These are phyloP conservation scores for Gorsachius goisagi DNA, from an alignment of 2,113 vertebrate genomes.

Conservation along the genomic window DNA sequence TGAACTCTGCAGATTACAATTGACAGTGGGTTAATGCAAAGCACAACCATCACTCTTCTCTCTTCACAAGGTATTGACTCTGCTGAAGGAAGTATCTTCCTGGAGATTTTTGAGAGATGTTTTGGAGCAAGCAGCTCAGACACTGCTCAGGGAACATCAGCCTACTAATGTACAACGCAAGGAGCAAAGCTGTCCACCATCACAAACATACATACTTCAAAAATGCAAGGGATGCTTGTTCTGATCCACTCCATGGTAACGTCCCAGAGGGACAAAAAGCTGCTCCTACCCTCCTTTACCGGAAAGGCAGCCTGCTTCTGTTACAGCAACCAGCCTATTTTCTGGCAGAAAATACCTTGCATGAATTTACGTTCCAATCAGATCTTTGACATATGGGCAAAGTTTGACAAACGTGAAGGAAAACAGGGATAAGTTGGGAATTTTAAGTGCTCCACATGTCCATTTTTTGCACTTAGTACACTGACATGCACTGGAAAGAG, in stretches of 20 bases:
- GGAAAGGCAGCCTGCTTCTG: not conserved
- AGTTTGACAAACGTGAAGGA: not conserved
- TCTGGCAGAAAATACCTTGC: not conserved
- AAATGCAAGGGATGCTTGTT: not conserved
- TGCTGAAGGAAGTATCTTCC: not conserved
- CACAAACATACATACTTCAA: not conserved
- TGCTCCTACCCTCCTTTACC: not conserved
- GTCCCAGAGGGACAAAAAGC: not conserved
- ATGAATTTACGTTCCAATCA: not conserved
- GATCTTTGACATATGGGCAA: not conserved
- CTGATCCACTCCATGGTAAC: not conserved
- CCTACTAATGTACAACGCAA: not conserved
- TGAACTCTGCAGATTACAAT: not conserved
- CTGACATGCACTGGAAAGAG: not conserved
- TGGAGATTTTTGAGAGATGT: not conserved
- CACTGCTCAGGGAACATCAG: not conserved
- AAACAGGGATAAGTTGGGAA: not conserved
- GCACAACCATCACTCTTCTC: not conserved
- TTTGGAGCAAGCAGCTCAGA: not conserved
- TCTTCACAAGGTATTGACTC: not conserved
- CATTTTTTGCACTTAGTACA: not conserved
- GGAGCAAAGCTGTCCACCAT: not conserved
- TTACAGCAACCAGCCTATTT: not conserved
- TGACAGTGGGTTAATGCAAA: not conserved
- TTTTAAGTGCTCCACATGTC: not conserved